Percentiles rank a stretch among this genome's conserved stretches.
Conservation (phyloP, 1,140 invertebrate genomes). For the Nephila pilipes region DNA sequence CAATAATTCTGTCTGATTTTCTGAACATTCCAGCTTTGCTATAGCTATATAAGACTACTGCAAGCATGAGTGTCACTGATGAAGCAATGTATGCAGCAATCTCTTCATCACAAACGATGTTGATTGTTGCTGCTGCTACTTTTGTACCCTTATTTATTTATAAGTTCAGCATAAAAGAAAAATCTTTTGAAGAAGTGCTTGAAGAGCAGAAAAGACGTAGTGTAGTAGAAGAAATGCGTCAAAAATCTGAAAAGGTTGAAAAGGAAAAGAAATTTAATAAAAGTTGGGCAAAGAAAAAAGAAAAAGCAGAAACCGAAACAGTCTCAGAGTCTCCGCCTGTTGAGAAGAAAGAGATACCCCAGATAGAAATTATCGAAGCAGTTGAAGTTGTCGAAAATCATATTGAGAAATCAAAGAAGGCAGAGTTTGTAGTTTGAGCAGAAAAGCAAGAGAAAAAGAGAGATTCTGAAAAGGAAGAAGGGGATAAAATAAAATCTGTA, state of each 20-base stretch:
- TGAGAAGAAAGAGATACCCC: slow-evolving; percentile 41
- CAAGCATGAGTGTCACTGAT: slow-evolving; percentile 27
- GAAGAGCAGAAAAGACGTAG: slow-evolving; percentile 73
- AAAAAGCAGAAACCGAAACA: slow-evolving; percentile 41
- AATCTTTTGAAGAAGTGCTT: slow-evolving; percentile 73
- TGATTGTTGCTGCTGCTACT: neutral
- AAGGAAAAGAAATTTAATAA: slow-evolving; percentile 74
- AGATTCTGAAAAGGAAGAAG: neutral
- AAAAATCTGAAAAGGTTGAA: slow-evolving; percentile 57
- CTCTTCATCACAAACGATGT: neutral
- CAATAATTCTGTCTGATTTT: slow-evolving; percentile 7
- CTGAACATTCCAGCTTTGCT: neutral
- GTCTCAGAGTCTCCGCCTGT: neutral
- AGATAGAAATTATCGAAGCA: slow-evolving; percentile 63
- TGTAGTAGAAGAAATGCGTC: slow-evolving; percentile 50
- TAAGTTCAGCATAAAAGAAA: slow-evolving; percentile 64
- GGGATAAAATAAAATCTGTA: neutral
- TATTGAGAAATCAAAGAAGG: slow-evolving; percentile 42
- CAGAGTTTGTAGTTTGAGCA: slow-evolving; percentile 5
- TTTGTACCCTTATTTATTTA: slow-evolving; percentile 31
- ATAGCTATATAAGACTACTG: too few relatives aligned
- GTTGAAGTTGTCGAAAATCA: neutral
- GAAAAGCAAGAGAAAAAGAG: slow-evolving; percentile 52
- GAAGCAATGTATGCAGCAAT: slow-evolving; percentile 27
- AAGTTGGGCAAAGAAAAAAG: slow-evolving; percentile 65